Conservation (phyloP, 2,113 vertebrate species). For the Siniperca knerii region DNA sequence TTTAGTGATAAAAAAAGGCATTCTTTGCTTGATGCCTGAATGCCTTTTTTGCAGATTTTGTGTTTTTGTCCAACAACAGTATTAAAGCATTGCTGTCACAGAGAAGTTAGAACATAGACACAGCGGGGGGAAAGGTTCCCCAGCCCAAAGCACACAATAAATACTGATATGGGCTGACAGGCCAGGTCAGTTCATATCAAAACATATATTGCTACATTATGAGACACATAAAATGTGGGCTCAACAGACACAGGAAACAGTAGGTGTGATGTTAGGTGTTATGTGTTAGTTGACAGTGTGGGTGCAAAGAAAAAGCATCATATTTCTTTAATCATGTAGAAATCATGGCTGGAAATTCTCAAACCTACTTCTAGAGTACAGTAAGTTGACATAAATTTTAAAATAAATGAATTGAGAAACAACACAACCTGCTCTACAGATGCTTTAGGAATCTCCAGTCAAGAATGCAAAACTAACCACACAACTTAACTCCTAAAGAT, state of each 20-base stretch:
- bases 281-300: constrained; percentile 50
- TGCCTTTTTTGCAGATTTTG: constrained; percentile 12
- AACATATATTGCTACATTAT: constrained; percentile 60
- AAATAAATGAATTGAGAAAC: background rate
- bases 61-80: constrained; percentile 69
- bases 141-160: constrained; percentile 46
- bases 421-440: background rate
- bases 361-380: background rate
- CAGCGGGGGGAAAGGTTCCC: constrained; percentile 17
- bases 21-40: constrained; percentile 11
- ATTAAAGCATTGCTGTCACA: constrained; percentile 47
- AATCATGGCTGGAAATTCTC: background rate
- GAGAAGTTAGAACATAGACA: constrained; percentile 67
- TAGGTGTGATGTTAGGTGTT: constrained; percentile 47
- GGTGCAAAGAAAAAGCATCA: constrained; percentile 21
- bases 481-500: background rate
- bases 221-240: constrained; percentile 68
- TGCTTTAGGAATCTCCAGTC: background rate
- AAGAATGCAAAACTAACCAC: background rate
- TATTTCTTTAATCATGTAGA: constrained; percentile 24
- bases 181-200: constrained; percentile 66
- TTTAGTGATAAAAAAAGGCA: background rate
- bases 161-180: constrained; percentile 68
- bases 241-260: constrained; percentile 64
- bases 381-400: background rate